Evolutionary conservation across 2,797 vertebrate species (phyloP).

Genomic region (Sarcoramphus papa): DNA sequence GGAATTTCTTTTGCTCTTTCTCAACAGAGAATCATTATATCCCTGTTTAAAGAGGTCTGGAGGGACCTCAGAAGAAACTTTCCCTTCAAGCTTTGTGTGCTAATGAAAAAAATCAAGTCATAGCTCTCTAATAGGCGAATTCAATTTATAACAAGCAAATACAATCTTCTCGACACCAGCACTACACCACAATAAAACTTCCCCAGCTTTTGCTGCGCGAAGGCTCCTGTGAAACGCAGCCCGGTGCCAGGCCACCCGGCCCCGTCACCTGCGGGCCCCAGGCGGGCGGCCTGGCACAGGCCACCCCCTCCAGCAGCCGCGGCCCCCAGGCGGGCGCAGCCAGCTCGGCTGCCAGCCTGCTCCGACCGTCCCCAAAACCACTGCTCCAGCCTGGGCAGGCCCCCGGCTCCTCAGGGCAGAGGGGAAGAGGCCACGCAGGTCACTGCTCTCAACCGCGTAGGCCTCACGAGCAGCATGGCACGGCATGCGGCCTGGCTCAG

Average conservation of each 20-base stretch:
- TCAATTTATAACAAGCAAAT: slow-evolving; percentile 60
- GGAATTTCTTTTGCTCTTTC: slow-evolving; percentile 31
- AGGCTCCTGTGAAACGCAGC: not conserved
- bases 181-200: not conserved
- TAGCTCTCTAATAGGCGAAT: slow-evolving; percentile 49
- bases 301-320: not conserved
- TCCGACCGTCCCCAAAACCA: accelerated
- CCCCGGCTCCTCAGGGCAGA: not conserved
- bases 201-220: not conserved
- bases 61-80: slow-evolving; percentile 53
- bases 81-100: slow-evolving; percentile 46
- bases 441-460: accelerated
- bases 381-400: not conserved
- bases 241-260: too few species aligned
- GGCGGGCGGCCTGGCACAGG: not conserved
- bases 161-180: slow-evolving; percentile 1
- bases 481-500: accelerated
- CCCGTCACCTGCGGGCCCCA: not conserved
- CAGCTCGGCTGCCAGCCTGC: not conserved
- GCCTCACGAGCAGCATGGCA: not conserved
- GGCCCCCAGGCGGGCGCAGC: not conserved
- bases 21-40: slow-evolving; percentile 38
- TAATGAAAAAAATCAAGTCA: slow-evolving; percentile 60
- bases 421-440: accelerated
- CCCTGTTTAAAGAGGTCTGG: slow-evolving; percentile 10